Evolutionary conservation across 2,888 invertebrate species (phyloP), one percentile per base, ranked within the genome.

Genomic region (Fabriciana adippe): DNA sequence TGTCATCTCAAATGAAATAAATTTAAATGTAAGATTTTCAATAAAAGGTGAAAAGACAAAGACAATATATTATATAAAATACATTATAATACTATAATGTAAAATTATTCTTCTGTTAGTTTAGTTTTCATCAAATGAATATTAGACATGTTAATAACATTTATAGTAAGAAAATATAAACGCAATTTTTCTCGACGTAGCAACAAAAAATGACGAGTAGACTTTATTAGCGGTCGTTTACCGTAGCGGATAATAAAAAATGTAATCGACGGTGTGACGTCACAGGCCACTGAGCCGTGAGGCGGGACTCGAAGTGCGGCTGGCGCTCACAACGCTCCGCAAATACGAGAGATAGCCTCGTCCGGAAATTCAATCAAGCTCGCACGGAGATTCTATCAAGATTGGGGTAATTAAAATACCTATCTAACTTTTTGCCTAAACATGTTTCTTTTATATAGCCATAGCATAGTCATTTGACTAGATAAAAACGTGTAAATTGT

Each of bases 351-450:
- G 81, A 87, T 87, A 87, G 86, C 86, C 81, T 81, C 83, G 85
- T 76, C 83, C 88, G 90, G 89, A 89, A 91, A 90, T 90, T 90
- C 90, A 90, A 91, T 91, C 90, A 90, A 83, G 86, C 88, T 84
- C 84, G 85, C 84, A 84, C 86, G 83, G 88, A 88, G 87, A 90
- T 90, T 87, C 88, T 82, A 91, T 90, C 88, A 89, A 89, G 89
- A 90, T 89, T 86, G 83, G 86, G 85, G 86, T 91, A 89, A 89
- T 91, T 91, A 91, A 90, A 89, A 90, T 89, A 84, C 85, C 83
- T 83, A 84, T 62, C 69, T 51, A 45, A 82, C 81, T 83, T 87
- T 88, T 84, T 85, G 80, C 80, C 81, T 82, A 81, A 86, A 74
- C 66, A 72, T 64, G 57, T 50, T 55, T 35, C 50, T 64, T 64